Percentiles rank a stretch among this genome's conserved stretches.
phyloP scores from a whole-genome alignment of 2,113 vertebrate species.

The Bubo scandiacus region DNA sequence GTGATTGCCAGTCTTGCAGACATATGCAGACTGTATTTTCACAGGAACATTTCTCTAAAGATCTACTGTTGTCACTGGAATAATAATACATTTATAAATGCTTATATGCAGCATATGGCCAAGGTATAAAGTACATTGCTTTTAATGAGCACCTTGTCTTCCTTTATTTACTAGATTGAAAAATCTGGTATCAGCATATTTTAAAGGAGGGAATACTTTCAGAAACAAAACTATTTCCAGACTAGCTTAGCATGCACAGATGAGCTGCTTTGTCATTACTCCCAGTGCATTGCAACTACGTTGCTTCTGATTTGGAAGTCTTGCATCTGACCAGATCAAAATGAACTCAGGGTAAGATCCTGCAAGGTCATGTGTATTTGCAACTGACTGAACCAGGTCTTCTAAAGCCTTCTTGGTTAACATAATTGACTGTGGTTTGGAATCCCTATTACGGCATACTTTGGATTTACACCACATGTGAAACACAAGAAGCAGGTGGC shows the following conservation, averaged over 20 bases:
- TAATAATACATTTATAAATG: neutral
- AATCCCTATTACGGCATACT: neutral
- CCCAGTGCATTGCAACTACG: neutral
- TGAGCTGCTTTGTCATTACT: neutral
- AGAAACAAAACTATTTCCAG: neutral
- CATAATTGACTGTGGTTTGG: neutral
- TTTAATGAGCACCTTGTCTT: neutral
- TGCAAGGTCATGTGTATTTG: neutral
- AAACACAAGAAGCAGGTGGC: neutral
- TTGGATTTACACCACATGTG: neutral
- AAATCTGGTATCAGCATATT: neutral
- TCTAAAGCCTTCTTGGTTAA: neutral
- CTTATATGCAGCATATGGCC: neutral
- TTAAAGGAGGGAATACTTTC: neutral
- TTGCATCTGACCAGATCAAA: neutral
- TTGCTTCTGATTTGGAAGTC: neutral
- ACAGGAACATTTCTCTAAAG: neutral
- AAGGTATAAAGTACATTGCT: neutral
- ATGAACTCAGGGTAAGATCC: neutral
- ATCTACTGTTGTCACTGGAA: neutral
- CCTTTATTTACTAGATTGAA: neutral
- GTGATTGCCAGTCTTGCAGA: neutral
- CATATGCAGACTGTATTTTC: neutral
- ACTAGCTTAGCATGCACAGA: neutral
- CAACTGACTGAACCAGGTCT: neutral